phyloP scores from a whole-genome alignment of 2,113 vertebrate species.

The Passer montanus region DNA sequence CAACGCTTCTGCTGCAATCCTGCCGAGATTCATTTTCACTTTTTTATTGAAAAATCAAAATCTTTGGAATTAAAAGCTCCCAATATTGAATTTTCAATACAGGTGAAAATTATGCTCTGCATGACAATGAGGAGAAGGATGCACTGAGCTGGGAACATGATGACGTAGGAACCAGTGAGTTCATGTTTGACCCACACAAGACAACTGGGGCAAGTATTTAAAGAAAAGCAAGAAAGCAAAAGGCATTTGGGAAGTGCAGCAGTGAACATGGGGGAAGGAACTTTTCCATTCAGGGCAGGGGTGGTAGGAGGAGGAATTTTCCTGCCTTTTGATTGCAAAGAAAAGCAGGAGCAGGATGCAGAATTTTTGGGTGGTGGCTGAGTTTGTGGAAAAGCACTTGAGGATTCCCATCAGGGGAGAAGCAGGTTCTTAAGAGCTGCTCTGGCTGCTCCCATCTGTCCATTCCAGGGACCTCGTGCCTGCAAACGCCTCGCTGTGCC shows the following conservation, averaged over 20 bases:
- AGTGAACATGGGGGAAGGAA: background rate
- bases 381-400: background rate
- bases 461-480: background rate
- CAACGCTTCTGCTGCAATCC: conserved; percentile 64
- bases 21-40: conserved; percentile 75
- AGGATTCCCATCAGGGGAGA: background rate
- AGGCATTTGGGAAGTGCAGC: background rate
- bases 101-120: conserved; percentile 79
- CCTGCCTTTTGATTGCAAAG: background rate
- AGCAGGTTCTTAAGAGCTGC: background rate
- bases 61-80: conserved; percentile 72
- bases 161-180: background rate
- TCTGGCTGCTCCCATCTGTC: background rate
- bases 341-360: background rate
- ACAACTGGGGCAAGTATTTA: background rate
- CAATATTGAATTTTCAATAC: conserved; percentile 77
- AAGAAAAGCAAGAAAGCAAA: background rate
- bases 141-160: background rate
- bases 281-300: background rate
- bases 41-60: conserved; percentile 78
- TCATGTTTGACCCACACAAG: background rate
- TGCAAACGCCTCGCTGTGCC: accelerated
- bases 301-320: background rate
- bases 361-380: background rate
- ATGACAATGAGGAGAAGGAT: conserved; percentile 46